phyloP scores from a whole-genome alignment of 1,140 invertebrate genomes.

The Cherax quadricarinatus region DNA sequence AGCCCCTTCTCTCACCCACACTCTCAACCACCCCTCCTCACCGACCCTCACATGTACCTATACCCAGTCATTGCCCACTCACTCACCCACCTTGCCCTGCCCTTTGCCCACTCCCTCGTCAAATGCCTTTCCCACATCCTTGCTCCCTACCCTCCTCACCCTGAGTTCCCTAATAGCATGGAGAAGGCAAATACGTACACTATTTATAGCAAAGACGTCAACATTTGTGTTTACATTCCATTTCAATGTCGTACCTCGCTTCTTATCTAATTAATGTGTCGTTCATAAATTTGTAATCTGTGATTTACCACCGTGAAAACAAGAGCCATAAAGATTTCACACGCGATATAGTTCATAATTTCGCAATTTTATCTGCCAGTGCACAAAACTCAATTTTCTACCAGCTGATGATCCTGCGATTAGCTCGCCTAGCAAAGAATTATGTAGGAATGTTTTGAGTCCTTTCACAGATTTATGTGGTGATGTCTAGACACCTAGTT shows the following conservation, averaged over 20 bases:
- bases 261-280: not conserved
- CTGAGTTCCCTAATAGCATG: too few relatives aligned
- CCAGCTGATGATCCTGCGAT: too few relatives aligned
- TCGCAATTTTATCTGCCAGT: not conserved
- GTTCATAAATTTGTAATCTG: not conserved
- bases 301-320: not conserved
- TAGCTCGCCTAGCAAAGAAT: too few relatives aligned
- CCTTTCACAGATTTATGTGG: too few relatives aligned
- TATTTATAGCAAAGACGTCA: not conserved
- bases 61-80: not conserved
- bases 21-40: too few relatives aligned
- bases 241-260: not conserved
- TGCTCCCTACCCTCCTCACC: too few relatives aligned
- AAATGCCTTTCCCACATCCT: too few relatives aligned
- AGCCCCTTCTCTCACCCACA: too few relatives aligned
- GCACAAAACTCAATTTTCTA: too few relatives aligned
- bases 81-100: not conserved
- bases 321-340: not conserved
- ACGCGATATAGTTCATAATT: not conserved
- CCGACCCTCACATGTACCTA: too few relatives aligned
- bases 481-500: too few relatives aligned
- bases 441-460: too few relatives aligned
- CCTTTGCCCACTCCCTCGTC: not conserved
- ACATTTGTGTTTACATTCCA: not conserved
- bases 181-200: not conserved